Evolutionary conservation across 2,797 vertebrate genomes (phyloP).

Genomic region (Trichosurus vulpecula): DNA sequence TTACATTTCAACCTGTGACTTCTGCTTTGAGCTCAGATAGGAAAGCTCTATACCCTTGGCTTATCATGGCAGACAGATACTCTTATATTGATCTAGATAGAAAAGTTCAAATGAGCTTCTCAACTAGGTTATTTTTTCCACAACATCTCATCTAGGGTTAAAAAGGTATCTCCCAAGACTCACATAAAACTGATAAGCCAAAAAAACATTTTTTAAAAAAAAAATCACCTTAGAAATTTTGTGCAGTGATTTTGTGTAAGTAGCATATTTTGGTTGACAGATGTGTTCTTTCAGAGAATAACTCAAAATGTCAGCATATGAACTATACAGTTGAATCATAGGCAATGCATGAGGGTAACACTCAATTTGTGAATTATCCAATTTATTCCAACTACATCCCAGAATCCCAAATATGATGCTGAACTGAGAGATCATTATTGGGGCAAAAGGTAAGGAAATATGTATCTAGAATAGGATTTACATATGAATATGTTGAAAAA

Average conservation of each 20-base stretch:
- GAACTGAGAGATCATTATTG: background rate
- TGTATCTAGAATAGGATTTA: background rate
- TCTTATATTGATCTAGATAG: constrained; percentile 70
- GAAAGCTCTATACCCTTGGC: constrained; percentile 37
- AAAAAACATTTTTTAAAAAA: background rate
- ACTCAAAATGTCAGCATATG: background rate
- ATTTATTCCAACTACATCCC: background rate
- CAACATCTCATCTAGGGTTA: constrained; percentile 50
- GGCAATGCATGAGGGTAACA: background rate
- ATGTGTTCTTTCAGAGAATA: background rate
- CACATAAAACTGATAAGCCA: background rate
- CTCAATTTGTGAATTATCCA: background rate
- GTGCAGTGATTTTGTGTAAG: background rate
- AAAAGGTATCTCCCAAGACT: background rate
- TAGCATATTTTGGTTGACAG: background rate
- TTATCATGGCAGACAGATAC: constrained; percentile 70
- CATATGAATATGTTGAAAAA: background rate
- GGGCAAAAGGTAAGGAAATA: background rate
- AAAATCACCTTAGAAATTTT: background rate
- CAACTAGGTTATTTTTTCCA: constrained; percentile 55
- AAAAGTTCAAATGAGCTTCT: constrained; percentile 66
- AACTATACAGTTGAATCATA: background rate
- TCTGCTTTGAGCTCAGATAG: constrained; percentile 46
- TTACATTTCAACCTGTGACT: constrained; percentile 67
- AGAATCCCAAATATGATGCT: background rate